Conservation (phyloP, 2,113 vertebrate genomes). For the Beaufortia kweichowensis region DNA sequence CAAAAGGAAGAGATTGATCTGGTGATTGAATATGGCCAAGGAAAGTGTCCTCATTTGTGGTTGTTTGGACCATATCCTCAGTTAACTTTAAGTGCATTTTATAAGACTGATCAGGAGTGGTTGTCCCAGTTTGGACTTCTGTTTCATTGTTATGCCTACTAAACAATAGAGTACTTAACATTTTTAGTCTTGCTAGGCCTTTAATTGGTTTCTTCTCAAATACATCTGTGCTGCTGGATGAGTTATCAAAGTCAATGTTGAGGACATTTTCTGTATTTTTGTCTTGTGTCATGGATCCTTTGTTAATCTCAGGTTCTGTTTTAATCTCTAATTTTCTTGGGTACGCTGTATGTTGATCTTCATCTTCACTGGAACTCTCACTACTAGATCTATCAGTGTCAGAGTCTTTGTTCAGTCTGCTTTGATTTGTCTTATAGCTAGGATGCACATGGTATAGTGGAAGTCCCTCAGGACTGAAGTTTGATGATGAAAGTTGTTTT, state of each 20-base stretch:
- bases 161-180: slow-evolving; percentile 29
- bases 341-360: neutral
- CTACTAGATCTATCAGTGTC: slow-evolving; percentile 31
- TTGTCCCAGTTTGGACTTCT: neutral
- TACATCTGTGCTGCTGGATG: slow-evolving; percentile 54
- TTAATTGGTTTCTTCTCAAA: slow-evolving; percentile 30
- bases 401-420: slow-evolving; percentile 28
- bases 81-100: neutral
- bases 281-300: neutral
- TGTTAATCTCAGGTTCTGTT: slow-evolving; percentile 23
- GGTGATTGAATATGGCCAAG: slow-evolving; percentile 4
- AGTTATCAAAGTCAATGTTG: slow-evolving; percentile 52
- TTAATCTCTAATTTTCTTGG: slow-evolving; percentile 38
- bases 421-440: slow-evolving; percentile 47
- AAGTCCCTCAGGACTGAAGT: slow-evolving; percentile 49
- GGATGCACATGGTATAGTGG: slow-evolving; percentile 44
- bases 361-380: slow-evolving; percentile 56
- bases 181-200: slow-evolving; percentile 38
- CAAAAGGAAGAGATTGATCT: neutral
- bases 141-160: slow-evolving; percentile 36
- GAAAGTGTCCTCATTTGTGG: slow-evolving; percentile 13
- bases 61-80: slow-evolving; percentile 1
- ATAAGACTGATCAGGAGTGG: neutral
- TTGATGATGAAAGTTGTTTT: neutral
- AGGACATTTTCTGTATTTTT: slow-evolving; percentile 32